Base-by-base conservation (phyloP, 1,140 invertebrate genomes). In the Phenacoccus solenopsis region DNA sequence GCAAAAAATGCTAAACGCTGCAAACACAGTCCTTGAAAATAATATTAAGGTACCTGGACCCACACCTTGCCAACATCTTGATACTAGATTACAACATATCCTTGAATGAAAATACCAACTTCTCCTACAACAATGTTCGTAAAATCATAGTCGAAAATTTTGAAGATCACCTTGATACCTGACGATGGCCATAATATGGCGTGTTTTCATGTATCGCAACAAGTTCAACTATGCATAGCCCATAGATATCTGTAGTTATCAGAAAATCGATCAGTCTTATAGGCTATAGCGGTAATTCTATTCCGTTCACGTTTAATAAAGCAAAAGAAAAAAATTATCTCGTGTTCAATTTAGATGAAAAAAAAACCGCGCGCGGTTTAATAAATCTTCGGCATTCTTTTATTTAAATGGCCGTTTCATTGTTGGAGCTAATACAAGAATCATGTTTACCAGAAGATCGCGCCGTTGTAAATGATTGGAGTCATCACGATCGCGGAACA, bases 301-400 rank as follows among this genome's bases (percentile, higher is more conserved):
- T 49, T 49, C 38, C 38, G 16, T 49, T n/a, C 5, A 49, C 16
- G 38, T 49, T 49, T n/a, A n/a, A 16, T 16, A 49, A 49, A n/a
- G n/a, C n/a, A n/a, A n/a, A n/a, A n/a, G n/a, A 49, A 49, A 49
- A 49, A 49, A 49, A 49, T 49, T 49, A 49, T 49, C 38, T 49
- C 38, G 38, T 49, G 38, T 49, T n/a, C 38, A 49, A 49, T 49
- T 49, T 49, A 49, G 38, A 49, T 49, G 20, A 49, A 49, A 49
- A 49, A n/a, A n/a, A n/a, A n/a, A n/a, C n/a, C n/a, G n/a, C n/a
- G 3, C 16, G 38, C 5, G 38, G 38, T 49, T 49, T 49, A 49
- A 49, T 49, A 49, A 49, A 49, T 49, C 38, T n/a, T 49, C 38
- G 38, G 38, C 38, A 49, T 49, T 49, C 38, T 49, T 49, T 49